phyloP scores from a whole-genome alignment of 2,888 invertebrate genomes.

The Phytoseiulus persimilis region DNA sequence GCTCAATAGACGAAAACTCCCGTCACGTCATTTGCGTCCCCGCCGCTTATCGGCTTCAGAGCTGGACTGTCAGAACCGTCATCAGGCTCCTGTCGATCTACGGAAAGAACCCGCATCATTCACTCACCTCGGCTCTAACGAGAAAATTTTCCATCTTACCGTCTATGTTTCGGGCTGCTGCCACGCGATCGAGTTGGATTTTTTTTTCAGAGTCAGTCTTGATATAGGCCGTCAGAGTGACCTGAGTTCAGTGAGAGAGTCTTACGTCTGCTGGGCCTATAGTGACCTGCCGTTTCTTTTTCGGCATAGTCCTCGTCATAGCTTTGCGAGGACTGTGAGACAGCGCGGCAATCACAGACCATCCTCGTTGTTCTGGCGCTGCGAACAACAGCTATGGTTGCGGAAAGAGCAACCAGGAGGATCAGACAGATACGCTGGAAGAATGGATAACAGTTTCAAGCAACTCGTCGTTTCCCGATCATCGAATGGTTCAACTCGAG shows the following conservation, averaged over 20 bases:
- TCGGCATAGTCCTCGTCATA: not conserved
- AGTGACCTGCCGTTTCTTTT: not conserved
- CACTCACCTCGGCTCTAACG: no score
- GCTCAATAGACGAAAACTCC: conserved; percentile 10
- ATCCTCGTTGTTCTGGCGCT: not conserved
- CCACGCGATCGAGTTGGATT: no score
- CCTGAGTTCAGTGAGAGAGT: no score
- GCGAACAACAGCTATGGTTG: not conserved
- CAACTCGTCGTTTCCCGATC: no score
- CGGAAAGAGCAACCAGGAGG: not conserved
- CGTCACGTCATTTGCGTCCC: not conserved
- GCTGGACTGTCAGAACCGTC: not conserved
- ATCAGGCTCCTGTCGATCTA: not conserved
- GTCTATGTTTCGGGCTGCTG: no score
- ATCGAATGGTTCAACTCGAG: no score
- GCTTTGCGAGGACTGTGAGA: not conserved
- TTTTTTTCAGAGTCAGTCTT: no score
- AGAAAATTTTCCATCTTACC: no score
- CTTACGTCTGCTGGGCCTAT: not conserved
- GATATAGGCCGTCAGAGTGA: no score
- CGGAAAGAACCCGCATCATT: not conserved
- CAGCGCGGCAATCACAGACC: not conserved
- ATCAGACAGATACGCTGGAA: not conserved
- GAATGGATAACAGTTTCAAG: no score
- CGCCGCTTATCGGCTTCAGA: conserved; percentile 7